Evolutionary conservation across 1,140 invertebrate species (phyloP).

Genomic region (Tetramorium parvispinum): DNA sequence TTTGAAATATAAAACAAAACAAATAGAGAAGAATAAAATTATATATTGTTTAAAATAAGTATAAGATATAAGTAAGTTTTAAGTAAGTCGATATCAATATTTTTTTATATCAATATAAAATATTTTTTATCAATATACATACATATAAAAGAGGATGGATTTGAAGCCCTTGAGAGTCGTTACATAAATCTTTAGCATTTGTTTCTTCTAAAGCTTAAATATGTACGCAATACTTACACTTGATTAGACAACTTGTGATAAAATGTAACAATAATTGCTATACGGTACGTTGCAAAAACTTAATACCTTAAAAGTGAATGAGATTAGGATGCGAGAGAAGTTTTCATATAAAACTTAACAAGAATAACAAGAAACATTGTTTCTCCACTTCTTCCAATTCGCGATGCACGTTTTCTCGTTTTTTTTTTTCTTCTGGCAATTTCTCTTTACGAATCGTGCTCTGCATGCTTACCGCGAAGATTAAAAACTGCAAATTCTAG

Average conservation of each 20-base stretch:
- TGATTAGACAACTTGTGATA: slow-evolving; percentile 15
- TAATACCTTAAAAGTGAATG: slow-evolving; percentile 47
- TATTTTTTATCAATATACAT: no score
- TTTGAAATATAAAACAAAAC: no score
- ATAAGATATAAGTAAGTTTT: no score
- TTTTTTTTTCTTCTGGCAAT: slow-evolving; percentile 42
- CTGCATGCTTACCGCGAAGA: slow-evolving; percentile 51
- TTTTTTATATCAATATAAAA: no score
- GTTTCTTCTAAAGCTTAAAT: no score
- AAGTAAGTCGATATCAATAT: no score
- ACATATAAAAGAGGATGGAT: no score
- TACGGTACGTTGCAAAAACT: slow-evolving; percentile 51
- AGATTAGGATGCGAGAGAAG: slow-evolving; percentile 44
- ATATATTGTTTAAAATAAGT: no score
- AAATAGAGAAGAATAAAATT: no score
- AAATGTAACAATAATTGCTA: background rate
- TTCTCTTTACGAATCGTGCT: slow-evolving; percentile 35
- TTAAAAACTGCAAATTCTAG: slow-evolving; percentile 22
- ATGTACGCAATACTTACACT: background rate
- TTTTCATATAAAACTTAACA: slow-evolving; percentile 21
- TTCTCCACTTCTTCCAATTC: background rate
- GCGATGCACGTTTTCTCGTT: slow-evolving; percentile 40
- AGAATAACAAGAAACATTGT: slow-evolving; percentile 59
- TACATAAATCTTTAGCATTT: no score
- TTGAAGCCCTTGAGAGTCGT: no score